phyloP scores from a whole-genome alignment of 2,797 vertebrate genomes.

The Enteromius radiatus region DNA sequence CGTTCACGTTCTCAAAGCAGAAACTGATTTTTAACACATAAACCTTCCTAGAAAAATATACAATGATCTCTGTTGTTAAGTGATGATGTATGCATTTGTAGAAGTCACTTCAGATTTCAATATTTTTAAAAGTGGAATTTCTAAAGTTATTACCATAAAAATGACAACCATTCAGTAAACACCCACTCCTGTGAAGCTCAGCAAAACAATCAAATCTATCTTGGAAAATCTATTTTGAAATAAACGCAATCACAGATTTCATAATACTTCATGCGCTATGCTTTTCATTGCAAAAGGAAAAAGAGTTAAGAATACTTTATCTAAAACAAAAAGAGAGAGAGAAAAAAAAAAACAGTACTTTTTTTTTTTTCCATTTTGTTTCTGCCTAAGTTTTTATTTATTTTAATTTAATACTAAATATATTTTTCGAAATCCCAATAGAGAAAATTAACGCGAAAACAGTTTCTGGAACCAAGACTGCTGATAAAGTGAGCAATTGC shows the following conservation, averaged over 20 bases:
- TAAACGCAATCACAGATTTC: background rate
- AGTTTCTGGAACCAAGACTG: background rate
- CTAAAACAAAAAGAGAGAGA: no score
- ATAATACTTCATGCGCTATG: background rate
- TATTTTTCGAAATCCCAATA: background rate
- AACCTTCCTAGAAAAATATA: background rate
- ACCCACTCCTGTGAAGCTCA: background rate
- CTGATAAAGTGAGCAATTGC: no score
- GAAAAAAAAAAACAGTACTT: no score
- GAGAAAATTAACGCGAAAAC: background rate
- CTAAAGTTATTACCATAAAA: background rate
- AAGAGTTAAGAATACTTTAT: no score
- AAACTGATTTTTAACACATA: background rate
- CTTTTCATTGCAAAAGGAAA: background rate
- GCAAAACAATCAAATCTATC: background rate
- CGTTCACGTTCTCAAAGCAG: background rate
- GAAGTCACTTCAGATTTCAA: constrained; percentile 3
- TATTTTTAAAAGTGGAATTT: background rate
- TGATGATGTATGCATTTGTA: background rate
- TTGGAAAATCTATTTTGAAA: background rate
- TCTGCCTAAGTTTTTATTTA: background rate
- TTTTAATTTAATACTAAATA: background rate
- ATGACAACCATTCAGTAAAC: background rate
- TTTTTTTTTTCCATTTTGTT: no score
- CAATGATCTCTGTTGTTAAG: background rate